These are phyloP conservation scores for Drosophila prolongata DNA, from an alignment of 2,888 invertebrate species.

Conservation along the genomic window DNA sequence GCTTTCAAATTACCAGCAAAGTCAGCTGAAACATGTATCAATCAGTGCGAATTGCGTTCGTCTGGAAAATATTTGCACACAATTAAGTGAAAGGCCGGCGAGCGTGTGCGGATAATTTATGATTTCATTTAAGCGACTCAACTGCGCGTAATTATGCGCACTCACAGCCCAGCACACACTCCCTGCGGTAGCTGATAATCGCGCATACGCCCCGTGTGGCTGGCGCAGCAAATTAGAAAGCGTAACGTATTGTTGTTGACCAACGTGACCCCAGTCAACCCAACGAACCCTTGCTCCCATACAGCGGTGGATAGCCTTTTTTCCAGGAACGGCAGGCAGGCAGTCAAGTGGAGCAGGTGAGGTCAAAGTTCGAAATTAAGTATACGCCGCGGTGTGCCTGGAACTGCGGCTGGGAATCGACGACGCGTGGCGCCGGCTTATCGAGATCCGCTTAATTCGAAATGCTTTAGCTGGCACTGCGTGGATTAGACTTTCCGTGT, in stretches of 20 bases:
- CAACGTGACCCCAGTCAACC: not conserved
- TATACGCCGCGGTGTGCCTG: slow-evolving; percentile 16
- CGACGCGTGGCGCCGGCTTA: not conserved
- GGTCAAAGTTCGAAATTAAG: slow-evolving; percentile 22
- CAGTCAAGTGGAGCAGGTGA: slow-evolving; percentile 15
- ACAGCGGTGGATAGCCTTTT: not conserved
- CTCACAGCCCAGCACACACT: slow-evolving; percentile 34
- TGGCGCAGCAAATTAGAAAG: slow-evolving; percentile 23
- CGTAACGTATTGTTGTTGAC: slow-evolving; percentile 30
- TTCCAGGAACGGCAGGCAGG: no score
- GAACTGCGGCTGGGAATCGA: not conserved
- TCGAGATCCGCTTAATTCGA: slow-evolving; percentile 19
- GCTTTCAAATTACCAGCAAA: slow-evolving; percentile 17
- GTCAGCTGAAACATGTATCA: slow-evolving; percentile 46
- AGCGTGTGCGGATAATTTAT: slow-evolving; percentile 70
- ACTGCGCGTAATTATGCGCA: slow-evolving; percentile 72
- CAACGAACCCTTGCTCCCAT: slow-evolving; percentile 1
- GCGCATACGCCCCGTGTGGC: slow-evolving; percentile 53
- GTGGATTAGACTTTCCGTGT: slow-evolving; percentile 40
- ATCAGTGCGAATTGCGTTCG: slow-evolving; percentile 55
- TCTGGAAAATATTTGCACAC: slow-evolving; percentile 66
- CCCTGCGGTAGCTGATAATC: slow-evolving; percentile 31
- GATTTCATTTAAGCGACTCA: slow-evolving; percentile 75
- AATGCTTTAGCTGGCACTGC: slow-evolving; percentile 42
- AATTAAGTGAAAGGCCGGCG: slow-evolving; percentile 62